Percentiles rank a stretch among this genome's conserved stretches.
Conservation (phyloP, 2,113 vertebrate species). For the Sigmodon hispidus region DNA sequence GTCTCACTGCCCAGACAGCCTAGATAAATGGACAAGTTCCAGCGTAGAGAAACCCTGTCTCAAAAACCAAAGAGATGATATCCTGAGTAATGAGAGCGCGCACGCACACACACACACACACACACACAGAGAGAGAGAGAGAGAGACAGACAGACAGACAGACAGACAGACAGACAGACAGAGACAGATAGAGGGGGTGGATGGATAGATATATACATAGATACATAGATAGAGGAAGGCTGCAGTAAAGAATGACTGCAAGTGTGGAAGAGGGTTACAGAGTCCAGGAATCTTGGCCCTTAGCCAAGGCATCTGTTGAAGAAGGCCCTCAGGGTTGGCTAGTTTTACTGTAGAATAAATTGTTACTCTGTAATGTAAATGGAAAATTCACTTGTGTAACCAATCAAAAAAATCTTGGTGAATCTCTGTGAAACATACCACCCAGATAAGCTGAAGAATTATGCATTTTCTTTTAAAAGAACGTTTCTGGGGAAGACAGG, state of each 20-base stretch:
- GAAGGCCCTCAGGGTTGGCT: conserved; percentile 68
- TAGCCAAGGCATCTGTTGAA: conserved; percentile 42
- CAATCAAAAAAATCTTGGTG: conserved; percentile 77
- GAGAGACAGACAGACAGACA: neutral
- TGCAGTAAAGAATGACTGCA: neutral
- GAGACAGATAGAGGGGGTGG: rapidly evolving
- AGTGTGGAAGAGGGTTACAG: neutral
- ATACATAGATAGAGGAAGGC: neutral
- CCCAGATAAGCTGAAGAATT: conserved; percentile 83
- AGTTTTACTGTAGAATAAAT: conserved; percentile 81
- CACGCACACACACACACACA: neutral
- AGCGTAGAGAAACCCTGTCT: neutral
- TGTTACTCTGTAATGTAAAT: conserved; percentile 81
- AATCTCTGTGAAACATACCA: conserved; percentile 76
- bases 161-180: neutral
- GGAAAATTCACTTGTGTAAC: conserved; percentile 83
- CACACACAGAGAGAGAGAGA: too few species aligned
- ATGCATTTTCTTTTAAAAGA: conserved; percentile 71
- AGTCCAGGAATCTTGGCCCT: conserved; percentile 54
- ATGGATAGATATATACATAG: neutral
- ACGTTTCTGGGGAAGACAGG: conserved; percentile 52
- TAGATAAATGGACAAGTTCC: neutral
- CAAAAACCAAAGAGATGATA: neutral
- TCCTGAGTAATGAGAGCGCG: neutral
- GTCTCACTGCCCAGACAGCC: neutral